Conservation (phyloP, 2,888 invertebrate species). For the Stictocephala bisonia region DNA sequence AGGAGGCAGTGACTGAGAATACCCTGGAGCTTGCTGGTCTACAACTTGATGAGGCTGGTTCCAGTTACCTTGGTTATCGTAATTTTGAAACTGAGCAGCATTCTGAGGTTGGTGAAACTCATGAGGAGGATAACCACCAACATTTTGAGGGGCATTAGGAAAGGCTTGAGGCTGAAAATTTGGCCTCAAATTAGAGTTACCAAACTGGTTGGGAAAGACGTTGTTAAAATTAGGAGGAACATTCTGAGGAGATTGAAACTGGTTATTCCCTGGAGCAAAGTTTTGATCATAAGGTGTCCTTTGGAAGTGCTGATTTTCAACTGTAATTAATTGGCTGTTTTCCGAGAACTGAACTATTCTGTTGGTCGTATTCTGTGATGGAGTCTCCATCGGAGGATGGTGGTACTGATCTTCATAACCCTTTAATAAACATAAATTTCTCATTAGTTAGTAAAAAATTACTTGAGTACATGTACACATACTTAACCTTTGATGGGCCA, state of each 20-base stretch:
- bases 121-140: not conserved
- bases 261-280: not conserved
- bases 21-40: not conserved
- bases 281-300: slow-evolving; percentile 14
- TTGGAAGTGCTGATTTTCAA: slow-evolving; percentile 25
- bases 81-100: slow-evolving; percentile 8
- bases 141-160: slow-evolving; percentile 18
- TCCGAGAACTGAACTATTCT: slow-evolving; percentile 20
- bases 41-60: not conserved
- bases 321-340: slow-evolving; percentile 2
- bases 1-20: not conserved
- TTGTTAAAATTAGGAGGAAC: slow-evolving; percentile 3
- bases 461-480: too few species aligned
- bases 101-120: slow-evolving; percentile 6
- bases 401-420: slow-evolving; percentile 6
- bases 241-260: not conserved
- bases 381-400: not conserved
- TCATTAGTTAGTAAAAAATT: not conserved
- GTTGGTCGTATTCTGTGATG: not conserved
- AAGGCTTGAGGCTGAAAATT: slow-evolving; percentile 14
- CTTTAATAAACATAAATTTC: not conserved
- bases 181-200: not conserved
- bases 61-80: slow-evolving; percentile 10
- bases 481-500: too few species aligned
- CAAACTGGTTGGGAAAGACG: slow-evolving; percentile 9